Conservation (phyloP, 2,113 vertebrate species). For the Apodemus sylvaticus region DNA sequence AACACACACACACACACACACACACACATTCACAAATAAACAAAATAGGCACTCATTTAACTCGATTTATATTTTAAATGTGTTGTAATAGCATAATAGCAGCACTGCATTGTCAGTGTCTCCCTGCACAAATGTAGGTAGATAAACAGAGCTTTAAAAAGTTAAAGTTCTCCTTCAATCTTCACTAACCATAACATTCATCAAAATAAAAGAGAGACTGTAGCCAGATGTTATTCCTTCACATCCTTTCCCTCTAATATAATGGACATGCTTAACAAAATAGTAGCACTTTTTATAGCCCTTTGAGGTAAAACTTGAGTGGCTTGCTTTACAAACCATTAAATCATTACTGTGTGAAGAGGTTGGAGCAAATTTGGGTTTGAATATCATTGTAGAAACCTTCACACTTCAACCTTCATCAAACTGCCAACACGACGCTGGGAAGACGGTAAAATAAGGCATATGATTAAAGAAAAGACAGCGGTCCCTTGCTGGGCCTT, state of each 20-base stretch:
- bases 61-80: slow-evolving; percentile 12
- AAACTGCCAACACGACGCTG: background rate
- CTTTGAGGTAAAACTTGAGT: background rate
- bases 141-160: background rate
- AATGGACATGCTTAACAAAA: background rate
- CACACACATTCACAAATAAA: no score
- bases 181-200: background rate
- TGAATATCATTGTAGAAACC: background rate
- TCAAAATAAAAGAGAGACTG: background rate
- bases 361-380: slow-evolving; percentile 26
- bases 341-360: slow-evolving; percentile 43
- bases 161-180: background rate
- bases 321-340: background rate
- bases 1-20: background rate
- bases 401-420: background rate
- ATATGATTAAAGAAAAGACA: slow-evolving; percentile 49
- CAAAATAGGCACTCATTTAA: background rate
- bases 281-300: slow-evolving; percentile 16
- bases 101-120: background rate
- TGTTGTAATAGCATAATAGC: background rate
- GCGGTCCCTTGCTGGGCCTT: background rate
- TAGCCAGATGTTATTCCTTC: background rate
- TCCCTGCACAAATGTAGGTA: background rate
- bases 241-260: background rate
- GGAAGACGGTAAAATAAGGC: slow-evolving; percentile 18